A percentile compares a stretch with the other conserved stretches of the same genome.
Conservation (phyloP, 35 echinoderm and acorn worm genomes). For the Eucidaris tribuloides region DNA sequence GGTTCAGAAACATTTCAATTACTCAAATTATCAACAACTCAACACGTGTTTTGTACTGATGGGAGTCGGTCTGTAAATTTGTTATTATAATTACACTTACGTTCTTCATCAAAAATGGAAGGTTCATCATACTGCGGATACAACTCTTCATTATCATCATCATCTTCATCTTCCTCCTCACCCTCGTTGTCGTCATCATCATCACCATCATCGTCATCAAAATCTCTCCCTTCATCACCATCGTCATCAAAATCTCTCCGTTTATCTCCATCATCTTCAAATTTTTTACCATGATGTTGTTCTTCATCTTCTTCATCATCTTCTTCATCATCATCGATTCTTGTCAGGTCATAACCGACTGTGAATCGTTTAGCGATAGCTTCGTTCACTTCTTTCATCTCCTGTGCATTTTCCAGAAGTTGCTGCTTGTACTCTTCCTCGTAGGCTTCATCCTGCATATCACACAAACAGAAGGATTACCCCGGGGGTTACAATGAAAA, state of each 20-base stretch:
- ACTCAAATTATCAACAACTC: background rate
- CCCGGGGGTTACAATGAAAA: no score
- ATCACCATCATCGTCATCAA: background rate
- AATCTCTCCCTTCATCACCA: background rate
- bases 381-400: constrained; percentile 16
- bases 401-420: constrained; percentile 1
- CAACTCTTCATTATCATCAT: no score
- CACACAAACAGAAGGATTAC: background rate
- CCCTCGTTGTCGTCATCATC: background rate
- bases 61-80: background rate
- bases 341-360: background rate
- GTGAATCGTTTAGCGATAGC: background rate
- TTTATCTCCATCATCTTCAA: background rate
- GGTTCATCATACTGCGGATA: background rate
- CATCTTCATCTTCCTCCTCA: background rate
- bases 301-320: constrained; percentile 11
- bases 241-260: background rate
- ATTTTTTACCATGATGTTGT: background rate
- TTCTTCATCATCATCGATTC: background rate
- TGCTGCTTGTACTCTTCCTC: constrained; percentile 13
- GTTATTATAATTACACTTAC: background rate
- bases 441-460: constrained; percentile 10
- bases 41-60: background rate
- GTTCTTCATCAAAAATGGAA: background rate
- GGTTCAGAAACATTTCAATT: background rate